Base-by-base conservation (phyloP, 2,113 vertebrate genomes). In the Acanthochromis polyacanthus region DNA sequence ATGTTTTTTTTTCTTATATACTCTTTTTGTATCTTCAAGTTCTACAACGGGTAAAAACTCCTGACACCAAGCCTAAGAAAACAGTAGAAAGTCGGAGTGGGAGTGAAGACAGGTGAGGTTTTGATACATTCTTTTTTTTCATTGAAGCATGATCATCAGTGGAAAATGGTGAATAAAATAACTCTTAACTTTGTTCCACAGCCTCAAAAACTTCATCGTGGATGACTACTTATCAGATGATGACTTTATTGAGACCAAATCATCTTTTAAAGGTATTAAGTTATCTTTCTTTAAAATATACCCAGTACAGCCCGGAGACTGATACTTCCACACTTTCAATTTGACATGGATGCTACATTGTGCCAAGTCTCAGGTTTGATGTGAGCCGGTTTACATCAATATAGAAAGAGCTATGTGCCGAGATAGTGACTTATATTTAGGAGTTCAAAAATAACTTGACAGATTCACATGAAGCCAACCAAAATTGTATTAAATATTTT, bases 201-300 rank as follows among this genome's bases (percentile, higher is more conserved):
- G 94, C 80, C 81, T 94, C 32, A 92, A 88, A 83, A 61, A 87
- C 12, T 95, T 95, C 59, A 91, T 95, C 40, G 92, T 94, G 56
- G 76, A 92, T n/a, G 71, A 88, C 74, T 51, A 10, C 56, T 94
- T 84, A 25, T 94, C 94, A 38, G 94, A 92, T 32, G 93, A 95
- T 23, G 94, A 95, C 90, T 95, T 95, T 63, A 63, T 85, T 36
- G 71, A 87, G 38, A 38, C 85, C 15, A 94, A 91, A 81, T 40
- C 89, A 15, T 30, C 82, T 12, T 64, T 68, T 14, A 92, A 89
- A 91, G 93, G 94, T 81, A 75, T 20, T 14, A 43, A 43, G 12
- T 36, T 36, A 8, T 36, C 7, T 36, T 36, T 36, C 32, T 36
- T 8, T 36, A 36, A 36, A 36, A 36, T 36, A 9, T 36, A 2